Evolutionary conservation across 64 coral and sea anemone genomes (phyloP).

Genomic region (Anthopleura sola): DNA sequence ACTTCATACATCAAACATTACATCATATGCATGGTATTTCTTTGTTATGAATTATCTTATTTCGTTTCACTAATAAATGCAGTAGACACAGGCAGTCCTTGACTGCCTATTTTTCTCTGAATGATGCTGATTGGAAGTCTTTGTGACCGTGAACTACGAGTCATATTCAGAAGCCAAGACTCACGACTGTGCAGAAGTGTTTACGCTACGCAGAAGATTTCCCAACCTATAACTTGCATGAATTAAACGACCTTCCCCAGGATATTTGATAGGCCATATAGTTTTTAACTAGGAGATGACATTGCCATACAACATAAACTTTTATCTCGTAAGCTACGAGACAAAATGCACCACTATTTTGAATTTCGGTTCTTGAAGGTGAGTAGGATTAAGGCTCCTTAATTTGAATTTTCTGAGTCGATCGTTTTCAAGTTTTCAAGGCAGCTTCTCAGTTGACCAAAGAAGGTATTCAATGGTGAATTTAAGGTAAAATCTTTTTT

Average conservation of each 20-base stretch:
- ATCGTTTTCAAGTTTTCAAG: constrained; percentile 6
- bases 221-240: neutral
- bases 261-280: neutral
- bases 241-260: neutral
- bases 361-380: neutral
- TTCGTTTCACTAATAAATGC: too few species aligned
- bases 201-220: neutral
- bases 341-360: neutral
- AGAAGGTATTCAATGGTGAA: neutral
- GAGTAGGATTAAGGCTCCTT: neutral
- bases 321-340: neutral
- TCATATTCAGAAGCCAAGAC: too few species aligned
- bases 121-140: neutral
- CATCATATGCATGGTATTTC: neutral
- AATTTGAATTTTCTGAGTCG: neutral
- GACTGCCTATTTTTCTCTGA: constrained; percentile 2
- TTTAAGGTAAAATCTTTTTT: neutral
- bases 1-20: too few species aligned
- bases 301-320: neutral
- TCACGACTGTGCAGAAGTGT: neutral
- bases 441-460: neutral
- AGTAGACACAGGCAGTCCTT: constrained; percentile 12
- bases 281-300: neutral
- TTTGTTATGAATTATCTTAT: too few species aligned
- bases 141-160: neutral